Conservation (phyloP, 2,888 invertebrate genomes). For the Agrochola litura region DNA sequence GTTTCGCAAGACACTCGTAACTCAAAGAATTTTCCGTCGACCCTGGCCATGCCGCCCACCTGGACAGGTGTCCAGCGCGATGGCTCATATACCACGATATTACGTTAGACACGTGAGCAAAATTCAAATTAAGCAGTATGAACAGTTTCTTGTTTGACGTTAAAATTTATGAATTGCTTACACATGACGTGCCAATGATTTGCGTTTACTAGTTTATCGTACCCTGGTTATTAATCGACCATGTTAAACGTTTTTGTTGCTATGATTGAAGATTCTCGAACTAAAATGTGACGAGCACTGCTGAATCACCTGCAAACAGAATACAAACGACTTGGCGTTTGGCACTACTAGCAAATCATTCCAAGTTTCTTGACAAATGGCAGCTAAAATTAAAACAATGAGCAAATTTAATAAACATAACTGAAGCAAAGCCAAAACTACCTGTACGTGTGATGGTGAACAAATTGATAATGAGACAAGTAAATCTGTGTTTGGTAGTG, state of each 20-base stretch:
- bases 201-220: conserved; percentile 44
- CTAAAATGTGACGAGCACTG: conserved; percentile 69
- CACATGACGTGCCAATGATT: conserved; percentile 53
- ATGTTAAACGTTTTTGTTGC: conserved; percentile 53
- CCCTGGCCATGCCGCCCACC: conserved; percentile 84
- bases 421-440: conserved; percentile 62
- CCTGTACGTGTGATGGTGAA: conserved; percentile 11
- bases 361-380: conserved; percentile 81
- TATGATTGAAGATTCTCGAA: conserved; percentile 67
- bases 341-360: conserved; percentile 81
- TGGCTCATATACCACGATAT: conserved; percentile 76
- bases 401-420: conserved; percentile 66
- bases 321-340: conserved; percentile 83
- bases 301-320: conserved; percentile 77
- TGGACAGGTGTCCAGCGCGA: conserved; percentile 83
- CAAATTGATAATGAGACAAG: conserved; percentile 2
- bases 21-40: conserved; percentile 74
- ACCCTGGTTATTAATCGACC: conserved; percentile 31
- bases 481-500: not conserved
- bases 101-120: conserved; percentile 75
- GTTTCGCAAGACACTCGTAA: conserved; percentile 73
- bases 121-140: conserved; percentile 68
- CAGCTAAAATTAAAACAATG: conserved; percentile 85
- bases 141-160: conserved; percentile 37
- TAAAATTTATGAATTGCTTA: conserved; percentile 50